phyloP scores from a whole-genome alignment of 2,888 invertebrate genomes.

The Diachrysia chrysitis region DNA sequence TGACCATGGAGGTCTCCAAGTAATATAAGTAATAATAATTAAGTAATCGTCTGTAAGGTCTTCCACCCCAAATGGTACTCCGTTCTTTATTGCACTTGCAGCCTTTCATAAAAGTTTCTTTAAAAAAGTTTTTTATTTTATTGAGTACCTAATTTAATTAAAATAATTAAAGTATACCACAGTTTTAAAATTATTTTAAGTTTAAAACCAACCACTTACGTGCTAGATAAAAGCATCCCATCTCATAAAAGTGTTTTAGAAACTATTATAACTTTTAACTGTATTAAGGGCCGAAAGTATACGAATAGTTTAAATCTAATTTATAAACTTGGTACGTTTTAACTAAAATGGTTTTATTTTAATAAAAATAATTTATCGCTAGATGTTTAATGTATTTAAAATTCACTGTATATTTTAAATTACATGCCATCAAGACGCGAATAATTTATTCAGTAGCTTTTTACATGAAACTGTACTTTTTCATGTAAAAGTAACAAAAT shows the following conservation, averaged over 20 bases:
- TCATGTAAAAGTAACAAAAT: no score
- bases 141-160: no score
- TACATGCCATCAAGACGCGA: not conserved
- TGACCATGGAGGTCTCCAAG: no score
- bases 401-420: not conserved
- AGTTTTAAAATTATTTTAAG: slow-evolving; percentile 14
- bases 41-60: no score
- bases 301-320: not conserved
- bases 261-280: slow-evolving; percentile 19
- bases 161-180: no score
- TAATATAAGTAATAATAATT: no score
- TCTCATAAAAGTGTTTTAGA: slow-evolving; percentile 7
- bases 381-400: not conserved
- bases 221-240: slow-evolving; percentile 22
- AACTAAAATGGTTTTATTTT: not conserved
- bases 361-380: not conserved
- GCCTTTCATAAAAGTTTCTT: no score
- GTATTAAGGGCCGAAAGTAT: slow-evolving; percentile 18
- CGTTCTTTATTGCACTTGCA: no score
- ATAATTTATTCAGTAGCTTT: not conserved
- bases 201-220: slow-evolving; percentile 28
- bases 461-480: no score
- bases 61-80: no score
- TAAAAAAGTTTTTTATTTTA: no score
- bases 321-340: not conserved